Evolutionary conservation across 2,888 invertebrate species (phyloP).

Genomic region (Mythimna impura): DNA sequence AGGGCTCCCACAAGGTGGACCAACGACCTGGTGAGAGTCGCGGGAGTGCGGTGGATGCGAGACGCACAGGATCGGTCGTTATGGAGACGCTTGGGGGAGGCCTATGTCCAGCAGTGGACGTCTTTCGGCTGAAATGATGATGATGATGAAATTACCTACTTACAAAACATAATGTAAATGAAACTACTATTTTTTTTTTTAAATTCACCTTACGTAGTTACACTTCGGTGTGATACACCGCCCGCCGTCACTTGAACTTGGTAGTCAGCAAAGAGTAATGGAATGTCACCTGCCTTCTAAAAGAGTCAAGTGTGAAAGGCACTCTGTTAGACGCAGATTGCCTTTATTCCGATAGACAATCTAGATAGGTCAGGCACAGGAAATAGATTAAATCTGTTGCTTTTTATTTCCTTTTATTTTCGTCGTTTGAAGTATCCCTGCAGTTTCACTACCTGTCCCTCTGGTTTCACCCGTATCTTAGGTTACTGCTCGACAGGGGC

Average conservation of each 20-base stretch:
- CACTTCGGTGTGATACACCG: slow-evolving; percentile 37
- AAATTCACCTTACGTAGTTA: slow-evolving; percentile 3
- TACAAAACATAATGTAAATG: no score
- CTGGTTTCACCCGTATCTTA: no score
- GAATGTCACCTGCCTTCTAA: slow-evolving; percentile 84
- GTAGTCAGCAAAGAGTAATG: slow-evolving; percentile 66
- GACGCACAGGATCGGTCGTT: no score
- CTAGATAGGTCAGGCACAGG: slow-evolving; percentile 31
- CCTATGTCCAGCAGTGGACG: no score
- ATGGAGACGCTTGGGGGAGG: no score
- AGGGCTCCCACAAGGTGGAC: no score
- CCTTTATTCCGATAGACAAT: slow-evolving; percentile 28
- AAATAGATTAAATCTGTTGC: slow-evolving; percentile 28
- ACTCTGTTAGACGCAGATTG: slow-evolving; percentile 30
- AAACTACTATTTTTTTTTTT: background rate
- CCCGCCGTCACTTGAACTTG: slow-evolving; percentile 70
- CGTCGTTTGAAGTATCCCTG: background rate
- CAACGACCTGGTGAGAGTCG: no score
- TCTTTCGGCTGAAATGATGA: no score
- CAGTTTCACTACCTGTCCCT: no score
- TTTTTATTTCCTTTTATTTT: slow-evolving; percentile 33
- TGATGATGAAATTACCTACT: no score
- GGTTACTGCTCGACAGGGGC: no score
- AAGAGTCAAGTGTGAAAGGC: slow-evolving; percentile 78
- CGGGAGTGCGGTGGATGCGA: no score